These are phyloP conservation scores for Patella depressa DNA, from an alignment of 2,888 invertebrate species.

Conservation along the genomic window DNA sequence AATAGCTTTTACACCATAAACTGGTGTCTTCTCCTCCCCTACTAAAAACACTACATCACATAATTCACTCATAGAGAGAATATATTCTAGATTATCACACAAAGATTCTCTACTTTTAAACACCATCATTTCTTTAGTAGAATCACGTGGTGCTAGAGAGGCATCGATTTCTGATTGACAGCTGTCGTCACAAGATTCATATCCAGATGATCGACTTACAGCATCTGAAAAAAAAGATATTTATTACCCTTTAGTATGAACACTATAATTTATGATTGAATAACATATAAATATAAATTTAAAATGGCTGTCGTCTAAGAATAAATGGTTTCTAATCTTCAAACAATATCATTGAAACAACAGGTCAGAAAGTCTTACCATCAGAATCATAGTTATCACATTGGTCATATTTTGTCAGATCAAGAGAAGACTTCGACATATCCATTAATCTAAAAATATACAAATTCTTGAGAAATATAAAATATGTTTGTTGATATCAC, in stretches of 20 bases:
- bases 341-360: not conserved
- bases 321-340: not conserved
- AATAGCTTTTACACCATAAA: conserved; percentile 5
- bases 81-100: not conserved
- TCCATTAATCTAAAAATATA: not conserved
- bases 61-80: not conserved
- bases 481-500: not conserved
- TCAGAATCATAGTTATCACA: not conserved
- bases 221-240: not conserved
- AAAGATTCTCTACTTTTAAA: conserved; percentile 3
- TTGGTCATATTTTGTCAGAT: conserved; percentile 5
- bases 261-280: no score
- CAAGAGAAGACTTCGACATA: not conserved
- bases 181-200: not conserved
- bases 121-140: not conserved
- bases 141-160: not conserved
- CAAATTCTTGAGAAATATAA: not conserved
- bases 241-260: not conserved
- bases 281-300: not conserved
- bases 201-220: not conserved
- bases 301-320: not conserved
- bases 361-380: not conserved
- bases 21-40: not conserved
- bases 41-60: not conserved
- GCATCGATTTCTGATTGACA: not conserved